These are phyloP conservation scores for Montipora sp. DNA, from an alignment of 64 coral and sea anemone genomes.

Conservation along the genomic window DNA sequence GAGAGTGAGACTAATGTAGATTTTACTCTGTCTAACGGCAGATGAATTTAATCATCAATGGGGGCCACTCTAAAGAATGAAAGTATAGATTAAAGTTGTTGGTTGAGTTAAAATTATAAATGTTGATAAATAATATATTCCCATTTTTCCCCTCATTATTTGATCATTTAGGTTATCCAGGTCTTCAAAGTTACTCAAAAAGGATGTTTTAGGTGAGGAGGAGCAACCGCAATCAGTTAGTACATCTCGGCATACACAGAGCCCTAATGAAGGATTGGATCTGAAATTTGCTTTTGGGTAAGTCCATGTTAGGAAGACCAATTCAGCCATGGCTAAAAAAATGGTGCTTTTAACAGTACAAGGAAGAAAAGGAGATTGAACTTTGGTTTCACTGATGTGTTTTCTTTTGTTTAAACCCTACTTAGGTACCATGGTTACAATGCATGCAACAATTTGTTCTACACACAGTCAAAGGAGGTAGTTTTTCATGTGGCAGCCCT, in stretches of 20 bases:
- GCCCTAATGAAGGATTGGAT: conserved; percentile 79
- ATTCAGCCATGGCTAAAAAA: too few species aligned
- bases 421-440: conserved; percentile 99
- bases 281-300: conserved; percentile 99
- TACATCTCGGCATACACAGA: conserved; percentile 42
- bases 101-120: too few species aligned
- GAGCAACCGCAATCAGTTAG: conserved; percentile 72
- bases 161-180: conserved; percentile 17
- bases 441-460: conserved; percentile 99
- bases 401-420: neutral
- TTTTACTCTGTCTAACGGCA: too few species aligned
- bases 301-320: neutral
- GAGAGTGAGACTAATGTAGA: too few species aligned
- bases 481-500: conserved; percentile 94
- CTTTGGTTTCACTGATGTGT: neutral
- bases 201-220: neutral
- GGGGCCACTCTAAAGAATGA: too few species aligned
- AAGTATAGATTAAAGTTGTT: too few species aligned
- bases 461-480: conserved; percentile 94
- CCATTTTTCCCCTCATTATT: too few species aligned
- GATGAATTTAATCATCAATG: too few species aligned
- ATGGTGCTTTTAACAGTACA: too few species aligned
- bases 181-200: conserved; percentile 6
- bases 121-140: too few species aligned
- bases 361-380: neutral